Percentiles rank a stretch among this genome's conserved stretches.
phyloP scores from a whole-genome alignment of 1,140 invertebrate species.

The Drosophila jambulina region DNA sequence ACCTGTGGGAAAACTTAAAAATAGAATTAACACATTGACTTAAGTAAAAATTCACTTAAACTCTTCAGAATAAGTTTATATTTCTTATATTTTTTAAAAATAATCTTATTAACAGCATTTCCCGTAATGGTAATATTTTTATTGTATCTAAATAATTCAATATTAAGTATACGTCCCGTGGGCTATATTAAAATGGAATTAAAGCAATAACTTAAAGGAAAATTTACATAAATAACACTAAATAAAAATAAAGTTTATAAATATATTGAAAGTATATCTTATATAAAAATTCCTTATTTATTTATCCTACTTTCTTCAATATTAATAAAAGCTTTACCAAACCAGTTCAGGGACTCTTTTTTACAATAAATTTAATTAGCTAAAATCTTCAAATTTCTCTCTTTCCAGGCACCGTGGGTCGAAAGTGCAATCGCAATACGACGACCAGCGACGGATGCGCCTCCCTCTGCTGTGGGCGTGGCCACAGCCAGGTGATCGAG shows the following conservation, averaged over 20 bases:
- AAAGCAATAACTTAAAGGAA: not conserved
- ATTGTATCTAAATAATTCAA: not conserved
- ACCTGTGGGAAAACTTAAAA: not conserved
- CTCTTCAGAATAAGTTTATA: too few species aligned
- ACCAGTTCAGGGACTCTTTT: too few species aligned
- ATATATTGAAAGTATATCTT: too few species aligned
- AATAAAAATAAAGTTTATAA: too few species aligned
- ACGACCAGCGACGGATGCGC: slow-evolving; percentile 91
- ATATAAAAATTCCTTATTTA: not conserved
- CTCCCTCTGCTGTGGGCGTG: slow-evolving; percentile 95
- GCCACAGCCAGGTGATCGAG: slow-evolving; percentile 93
- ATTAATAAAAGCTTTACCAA: not conserved
- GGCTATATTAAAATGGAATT: not conserved
- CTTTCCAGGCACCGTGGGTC: slow-evolving; percentile 90
- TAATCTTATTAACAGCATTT: too few species aligned
- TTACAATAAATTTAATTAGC: too few species aligned
- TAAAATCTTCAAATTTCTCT: too few species aligned
- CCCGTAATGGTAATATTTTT: too few species aligned
- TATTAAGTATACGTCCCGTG: not conserved
- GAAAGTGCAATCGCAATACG: slow-evolving; percentile 92
- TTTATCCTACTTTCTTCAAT: not conserved
- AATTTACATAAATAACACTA: too few species aligned
- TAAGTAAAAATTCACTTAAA: too few species aligned
- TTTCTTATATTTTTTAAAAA: too few species aligned
- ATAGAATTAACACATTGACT: not conserved